Base-by-base conservation (phyloP, 2,797 vertebrate species). In the Kryptolebias ocellatus region DNA sequence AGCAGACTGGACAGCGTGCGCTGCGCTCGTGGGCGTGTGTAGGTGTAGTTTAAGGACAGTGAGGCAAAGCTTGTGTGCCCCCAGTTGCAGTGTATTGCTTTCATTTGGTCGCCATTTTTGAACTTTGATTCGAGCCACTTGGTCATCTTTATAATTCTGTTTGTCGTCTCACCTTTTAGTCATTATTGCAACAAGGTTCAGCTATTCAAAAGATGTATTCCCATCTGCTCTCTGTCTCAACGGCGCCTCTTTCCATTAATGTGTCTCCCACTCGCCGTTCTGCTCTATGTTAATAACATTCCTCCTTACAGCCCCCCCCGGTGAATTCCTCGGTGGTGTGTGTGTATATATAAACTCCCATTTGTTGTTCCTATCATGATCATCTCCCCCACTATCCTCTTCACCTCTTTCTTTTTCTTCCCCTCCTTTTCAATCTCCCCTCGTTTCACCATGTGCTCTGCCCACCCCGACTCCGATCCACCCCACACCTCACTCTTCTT, bases 301-400 rank as follows among this genome's bases (percentile, higher is more conserved):
- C 71, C 69, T 69, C 56, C 76, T 47, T 63, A 69, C 62, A 51
- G 37, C 51, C 66, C 70, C 27, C 64, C 55, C 42, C 1, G 5
- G 75, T 80, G 81, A 74, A 79, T 84, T 89, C 66, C 66, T 59
- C 65, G 60, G 44, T 46, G 71, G 75, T 82, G 70, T 81, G 75
- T 82, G 70, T 81, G 66, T 66, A 47, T 62, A 42, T 71, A 81
- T 72, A 77, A 80, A 84, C 78, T 81, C 60, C 52, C 67, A 64
- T 76, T 81, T 80, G 67, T 80, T 78, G 79, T 73, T 65, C 72
- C 80, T 84, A 79, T 83, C 79, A 60, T 74, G 72, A 70, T 82
- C 73, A 67, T 74, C 67, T 76, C 72, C 72, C 66, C 68, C 3
- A 54, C 74, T 64, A 70, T 68, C 73, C 59, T 74, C 67, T 73